Conservation (phyloP, 2,888 invertebrate genomes). For the Galeruca laticollis region DNA sequence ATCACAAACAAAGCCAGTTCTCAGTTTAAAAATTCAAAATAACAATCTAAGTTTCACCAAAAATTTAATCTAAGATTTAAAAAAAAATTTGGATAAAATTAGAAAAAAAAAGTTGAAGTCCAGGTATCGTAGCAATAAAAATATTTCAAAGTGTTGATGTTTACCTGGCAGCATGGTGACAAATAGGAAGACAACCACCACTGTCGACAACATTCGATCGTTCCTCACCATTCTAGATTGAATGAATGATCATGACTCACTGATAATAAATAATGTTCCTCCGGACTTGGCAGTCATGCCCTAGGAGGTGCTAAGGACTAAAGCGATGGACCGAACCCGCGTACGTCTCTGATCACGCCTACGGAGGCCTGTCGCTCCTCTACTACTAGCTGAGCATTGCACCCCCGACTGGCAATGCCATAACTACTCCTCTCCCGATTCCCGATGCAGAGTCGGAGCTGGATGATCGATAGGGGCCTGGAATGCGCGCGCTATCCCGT, state of each 20-base stretch:
- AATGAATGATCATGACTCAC: slow-evolving; percentile 61
- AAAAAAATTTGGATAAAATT: background rate
- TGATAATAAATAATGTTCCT: slow-evolving; percentile 55
- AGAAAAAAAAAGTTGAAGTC: background rate
- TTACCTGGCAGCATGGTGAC: slow-evolving; percentile 65
- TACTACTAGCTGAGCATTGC: slow-evolving; percentile 63
- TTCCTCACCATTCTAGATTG: slow-evolving; percentile 64
- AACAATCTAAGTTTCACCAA: too few relatives aligned
- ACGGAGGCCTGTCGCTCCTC: slow-evolving; percentile 49
- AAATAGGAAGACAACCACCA: slow-evolving; percentile 65
- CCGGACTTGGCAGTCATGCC: slow-evolving; percentile 66
- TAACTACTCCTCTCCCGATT: slow-evolving; percentile 48
- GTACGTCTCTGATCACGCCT: slow-evolving; percentile 50
- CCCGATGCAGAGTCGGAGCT: slow-evolving; percentile 49
- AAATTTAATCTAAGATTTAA: slow-evolving; percentile 1
- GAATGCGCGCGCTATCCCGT: slow-evolving; percentile 52
- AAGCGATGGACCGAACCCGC: slow-evolving; percentile 42
- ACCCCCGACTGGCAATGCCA: slow-evolving; percentile 58
- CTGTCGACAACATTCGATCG: slow-evolving; percentile 61
- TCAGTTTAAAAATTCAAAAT: too few relatives aligned
- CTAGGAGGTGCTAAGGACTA: slow-evolving; percentile 54
- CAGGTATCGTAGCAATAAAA: background rate
- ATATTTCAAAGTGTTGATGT: slow-evolving; percentile 35
- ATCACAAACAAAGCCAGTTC: too few relatives aligned
- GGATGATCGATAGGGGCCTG: slow-evolving; percentile 49